Evolutionary conservation across 2,888 invertebrate genomes (phyloP).

Genomic region (Steinernema scapterisci): DNA sequence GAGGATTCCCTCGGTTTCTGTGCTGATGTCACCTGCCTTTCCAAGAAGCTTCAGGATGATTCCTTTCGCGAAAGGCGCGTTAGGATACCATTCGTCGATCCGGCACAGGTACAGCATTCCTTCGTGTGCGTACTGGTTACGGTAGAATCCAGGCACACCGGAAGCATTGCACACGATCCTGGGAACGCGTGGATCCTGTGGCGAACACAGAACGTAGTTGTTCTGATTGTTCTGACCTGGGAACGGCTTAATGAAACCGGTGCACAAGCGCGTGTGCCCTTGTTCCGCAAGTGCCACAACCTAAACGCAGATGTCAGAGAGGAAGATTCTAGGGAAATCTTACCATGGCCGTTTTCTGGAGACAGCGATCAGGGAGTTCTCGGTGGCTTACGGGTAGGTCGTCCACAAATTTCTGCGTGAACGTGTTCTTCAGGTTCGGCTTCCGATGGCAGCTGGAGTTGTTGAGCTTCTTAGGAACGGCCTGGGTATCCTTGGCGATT

Average conservation of each 20-base stretch:
- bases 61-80: constrained; percentile 73
- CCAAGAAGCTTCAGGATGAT: constrained; percentile 78
- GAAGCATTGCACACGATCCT: constrained; percentile 77
- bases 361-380: constrained; percentile 58
- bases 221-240: constrained; percentile 72
- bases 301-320: constrained; percentile 50
- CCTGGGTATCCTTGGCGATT: not conserved
- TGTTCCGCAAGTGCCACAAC: constrained; percentile 80
- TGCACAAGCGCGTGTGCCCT: constrained; percentile 77
- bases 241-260: constrained; percentile 76
- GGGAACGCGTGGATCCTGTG: constrained; percentile 79
- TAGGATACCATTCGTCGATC: constrained; percentile 73
- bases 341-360: constrained; percentile 68
- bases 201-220: constrained; percentile 77
- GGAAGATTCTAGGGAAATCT: not conserved
- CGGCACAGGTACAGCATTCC: constrained; percentile 9
- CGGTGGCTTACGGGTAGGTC: constrained; percentile 45
- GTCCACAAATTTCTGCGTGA: constrained; percentile 39
- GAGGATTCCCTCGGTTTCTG: constrained; percentile 82
- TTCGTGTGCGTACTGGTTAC: constrained; percentile 46
- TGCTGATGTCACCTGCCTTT: constrained; percentile 77
- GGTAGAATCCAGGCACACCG: constrained; percentile 62
- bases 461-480: not conserved
- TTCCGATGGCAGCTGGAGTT: too few relatives aligned
- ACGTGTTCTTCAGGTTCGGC: constrained; percentile 20